phyloP scores from a whole-genome alignment of 1,140 invertebrate species.

The Caenorhabditis elegans region WBcel235 BX284603.4:9081001-9081500 shows the following conservation, averaged over 20 bases:
- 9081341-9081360: not conserved
- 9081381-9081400: not conserved
- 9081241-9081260: not conserved
- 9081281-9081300: not conserved
- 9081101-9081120: constrained; percentile 33
- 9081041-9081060: constrained; percentile 43
- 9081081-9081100: constrained; percentile 39
- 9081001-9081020: constrained; percentile 46
- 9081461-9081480: not conserved
- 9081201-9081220: not conserved
- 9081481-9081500: not conserved
- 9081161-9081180: constrained; percentile 33
- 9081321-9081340: not conserved
- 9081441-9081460: not conserved
- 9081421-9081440: not conserved
- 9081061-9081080: constrained; percentile 45
- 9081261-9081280: not conserved
- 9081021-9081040: constrained; percentile 48
- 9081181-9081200: not conserved
- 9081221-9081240: not conserved
- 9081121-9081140: constrained; percentile 1
- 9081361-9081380: not conserved
- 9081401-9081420: constrained; percentile 22
- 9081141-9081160: constrained; percentile 30
- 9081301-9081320: not conserved